These are phyloP conservation scores for Channallabes apus DNA, from an alignment of 2,797 vertebrate species.

Conservation along the genomic window DNA sequence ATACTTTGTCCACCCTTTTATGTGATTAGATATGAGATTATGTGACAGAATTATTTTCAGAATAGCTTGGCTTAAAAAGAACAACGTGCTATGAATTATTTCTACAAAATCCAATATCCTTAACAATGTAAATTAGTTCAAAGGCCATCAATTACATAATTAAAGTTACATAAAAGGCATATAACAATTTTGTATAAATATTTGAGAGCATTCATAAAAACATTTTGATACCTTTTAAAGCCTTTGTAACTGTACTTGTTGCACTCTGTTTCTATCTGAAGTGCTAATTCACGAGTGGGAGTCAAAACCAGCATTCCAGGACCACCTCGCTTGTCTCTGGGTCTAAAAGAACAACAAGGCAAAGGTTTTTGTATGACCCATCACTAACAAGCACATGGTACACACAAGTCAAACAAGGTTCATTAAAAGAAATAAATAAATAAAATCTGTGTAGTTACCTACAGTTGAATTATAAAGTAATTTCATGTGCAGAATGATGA, in stretches of 20 bases:
- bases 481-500: background rate
- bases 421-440: background rate
- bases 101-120: background rate
- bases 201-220: background rate
- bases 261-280: conserved; percentile 91
- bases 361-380: background rate
- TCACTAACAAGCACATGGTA: background rate
- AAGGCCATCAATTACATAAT: background rate
- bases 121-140: background rate
- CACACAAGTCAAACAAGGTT: background rate
- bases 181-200: background rate
- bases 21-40: too few relatives aligned
- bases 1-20: background rate
- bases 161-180: background rate
- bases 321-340: conserved; percentile 73
- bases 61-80: background rate
- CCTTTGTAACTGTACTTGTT: conserved; percentile 89
- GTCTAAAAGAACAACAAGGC: conserved; percentile 61
- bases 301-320: conserved; percentile 95
- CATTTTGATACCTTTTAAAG: conserved; percentile 83
- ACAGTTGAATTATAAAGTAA: background rate
- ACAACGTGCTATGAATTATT: background rate
- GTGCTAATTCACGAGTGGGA: conserved; percentile 92
- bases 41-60: background rate
- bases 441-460: background rate